A percentile compares a stretch with the other conserved stretches of the same genome.
phyloP scores from a whole-genome alignment of 2,888 invertebrate species.

The Andrena marginata region DNA sequence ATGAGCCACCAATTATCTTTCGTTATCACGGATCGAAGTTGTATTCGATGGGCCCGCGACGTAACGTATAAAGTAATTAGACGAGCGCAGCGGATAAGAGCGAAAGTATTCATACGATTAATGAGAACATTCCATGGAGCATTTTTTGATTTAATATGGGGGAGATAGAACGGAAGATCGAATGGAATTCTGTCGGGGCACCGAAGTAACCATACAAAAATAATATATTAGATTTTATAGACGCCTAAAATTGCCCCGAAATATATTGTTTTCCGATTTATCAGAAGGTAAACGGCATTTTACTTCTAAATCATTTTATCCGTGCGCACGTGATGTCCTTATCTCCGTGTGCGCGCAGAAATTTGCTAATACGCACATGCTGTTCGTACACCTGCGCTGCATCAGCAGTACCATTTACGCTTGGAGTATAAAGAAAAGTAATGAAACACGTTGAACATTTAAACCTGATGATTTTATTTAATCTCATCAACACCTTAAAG shows the following conservation, averaged over 20 bases:
- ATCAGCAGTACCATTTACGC: constrained; percentile 39
- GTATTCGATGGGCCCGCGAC: constrained; percentile 24
- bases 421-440: constrained; percentile 31
- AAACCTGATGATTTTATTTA: constrained; percentile 14
- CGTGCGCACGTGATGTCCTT: constrained; percentile 19
- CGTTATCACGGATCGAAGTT: constrained; percentile 39
- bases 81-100: constrained; percentile 15
- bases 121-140: constrained; percentile 54
- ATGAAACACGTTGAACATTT: constrained; percentile 77
- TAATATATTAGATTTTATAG: constrained; percentile 15
- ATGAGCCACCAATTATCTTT: constrained; percentile 10
- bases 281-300: constrained; percentile 12
- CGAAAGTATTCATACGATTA: constrained; percentile 8
- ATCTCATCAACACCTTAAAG: constrained; percentile 30
- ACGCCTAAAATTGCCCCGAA: constrained; percentile 22
- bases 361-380: background rate
- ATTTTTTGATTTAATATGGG: constrained; percentile 32
- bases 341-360: constrained; percentile 21
- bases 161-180: background rate
- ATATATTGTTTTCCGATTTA: constrained; percentile 29
- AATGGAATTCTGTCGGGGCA: constrained; percentile 1
- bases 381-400: constrained; percentile 24
- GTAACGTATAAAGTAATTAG: constrained; percentile 12
- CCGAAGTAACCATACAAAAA: background rate
- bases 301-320: constrained; percentile 23